Conservation (phyloP, 2,888 invertebrate genomes). For the Syrista parreyssii region DNA sequence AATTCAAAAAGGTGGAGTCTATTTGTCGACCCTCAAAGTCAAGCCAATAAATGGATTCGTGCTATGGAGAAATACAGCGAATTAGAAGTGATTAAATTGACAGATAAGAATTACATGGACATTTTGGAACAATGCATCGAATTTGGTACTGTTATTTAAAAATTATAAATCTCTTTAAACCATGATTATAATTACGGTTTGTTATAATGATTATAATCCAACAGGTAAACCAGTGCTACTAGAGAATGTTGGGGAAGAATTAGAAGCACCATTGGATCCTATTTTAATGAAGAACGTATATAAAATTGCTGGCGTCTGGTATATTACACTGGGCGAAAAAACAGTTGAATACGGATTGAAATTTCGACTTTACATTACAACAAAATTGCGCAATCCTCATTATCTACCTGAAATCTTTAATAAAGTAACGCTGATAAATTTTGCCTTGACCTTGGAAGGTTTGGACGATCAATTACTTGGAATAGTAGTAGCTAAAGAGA, state of each 20-base stretch:
- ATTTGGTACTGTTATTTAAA: conserved; percentile 68
- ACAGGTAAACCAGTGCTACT: conserved; percentile 78
- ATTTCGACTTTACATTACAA: conserved; percentile 84
- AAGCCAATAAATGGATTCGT: conserved; percentile 89
- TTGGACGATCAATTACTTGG: conserved; percentile 86
- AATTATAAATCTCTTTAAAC: background rate
- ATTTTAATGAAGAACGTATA: conserved; percentile 81
- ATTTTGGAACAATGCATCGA: conserved; percentile 80
- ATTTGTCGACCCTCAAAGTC: conserved; percentile 86
- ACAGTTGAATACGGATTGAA: conserved; percentile 80
- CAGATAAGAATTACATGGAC: conserved; percentile 81
- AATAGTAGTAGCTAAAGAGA: conserved; percentile 86
- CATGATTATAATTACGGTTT: background rate
- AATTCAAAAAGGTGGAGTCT: conserved; percentile 83
- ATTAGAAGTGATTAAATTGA: conserved; percentile 78
- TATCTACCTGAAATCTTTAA: conserved; percentile 87
- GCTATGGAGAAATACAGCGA: conserved; percentile 82
- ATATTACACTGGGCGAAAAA: conserved; percentile 82
- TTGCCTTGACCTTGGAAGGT: conserved; percentile 84
- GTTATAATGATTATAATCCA: too few relatives aligned
- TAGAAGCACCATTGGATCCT: conserved; percentile 84
- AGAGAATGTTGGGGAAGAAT: conserved; percentile 81
- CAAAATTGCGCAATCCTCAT: conserved; percentile 86
- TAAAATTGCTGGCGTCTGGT: conserved; percentile 78
- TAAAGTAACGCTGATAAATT: conserved; percentile 86